Percentiles rank a stretch among this genome's conserved stretches.
phyloP scores from a whole-genome alignment of 1,140 invertebrate genomes.

The Camponotus pennsylvanicus region DNA sequence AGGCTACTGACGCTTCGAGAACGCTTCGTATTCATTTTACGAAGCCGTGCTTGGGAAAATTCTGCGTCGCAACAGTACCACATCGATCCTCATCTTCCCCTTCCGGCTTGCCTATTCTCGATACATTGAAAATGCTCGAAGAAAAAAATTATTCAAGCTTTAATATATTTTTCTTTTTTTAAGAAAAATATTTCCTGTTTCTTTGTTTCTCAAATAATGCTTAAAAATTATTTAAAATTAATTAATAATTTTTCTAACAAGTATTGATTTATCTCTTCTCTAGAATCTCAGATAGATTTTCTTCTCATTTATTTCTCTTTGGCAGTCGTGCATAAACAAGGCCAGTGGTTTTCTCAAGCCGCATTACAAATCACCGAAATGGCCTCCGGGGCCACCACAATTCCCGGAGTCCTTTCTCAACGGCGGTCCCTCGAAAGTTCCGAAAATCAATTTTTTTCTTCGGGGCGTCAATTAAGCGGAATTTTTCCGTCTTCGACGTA shows the following conservation, averaged over 20 bases:
- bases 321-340: conserved; percentile 47
- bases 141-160: not conserved
- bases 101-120: conserved; percentile 24
- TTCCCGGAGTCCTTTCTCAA: conserved; percentile 51
- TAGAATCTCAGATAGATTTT: conserved; percentile 24
- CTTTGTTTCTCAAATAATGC: not conserved
- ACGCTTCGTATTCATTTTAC: conserved; percentile 56
- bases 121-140: not conserved
- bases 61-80: conserved; percentile 3
- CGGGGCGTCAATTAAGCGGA: conserved; percentile 70
- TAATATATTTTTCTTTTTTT: not conserved
- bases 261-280: conserved; percentile 1
- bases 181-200: not conserved
- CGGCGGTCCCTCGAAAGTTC: conserved; percentile 60
- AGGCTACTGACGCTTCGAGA: conserved; percentile 54
- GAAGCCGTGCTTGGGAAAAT: conserved; percentile 40
- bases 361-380: conserved; percentile 60
- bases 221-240: not conserved
- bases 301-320: conserved; percentile 19
- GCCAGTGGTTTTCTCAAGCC: conserved; percentile 23
- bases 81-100: conserved; percentile 35
- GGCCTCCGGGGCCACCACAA: conserved; percentile 51
- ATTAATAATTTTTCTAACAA: conserved; percentile 8
- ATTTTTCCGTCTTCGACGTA: conserved; percentile 72
- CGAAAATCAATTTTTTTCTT: conserved; percentile 72